These are phyloP conservation scores for Parazoanthus atlanticus DNA, from an alignment of 92 coral and sea anemone genomes.

Conservation along the genomic window DNA sequence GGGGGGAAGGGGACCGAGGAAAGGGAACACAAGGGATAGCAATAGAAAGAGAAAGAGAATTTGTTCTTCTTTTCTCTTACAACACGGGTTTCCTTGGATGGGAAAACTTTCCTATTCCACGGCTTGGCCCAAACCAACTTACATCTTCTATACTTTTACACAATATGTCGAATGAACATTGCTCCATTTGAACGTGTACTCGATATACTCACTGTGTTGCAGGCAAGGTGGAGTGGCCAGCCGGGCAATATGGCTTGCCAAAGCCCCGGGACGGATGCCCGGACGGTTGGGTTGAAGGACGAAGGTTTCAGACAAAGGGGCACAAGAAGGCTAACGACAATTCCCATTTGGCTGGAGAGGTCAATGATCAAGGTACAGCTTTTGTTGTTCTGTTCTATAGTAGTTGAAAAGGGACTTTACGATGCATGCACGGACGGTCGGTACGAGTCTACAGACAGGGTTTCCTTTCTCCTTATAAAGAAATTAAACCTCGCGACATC, in stretches of 20 bases:
- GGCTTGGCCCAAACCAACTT: no score
- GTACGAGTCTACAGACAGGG: background rate
- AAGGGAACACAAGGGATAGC: no score
- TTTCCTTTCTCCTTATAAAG: no score
- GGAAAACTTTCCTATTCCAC: no score
- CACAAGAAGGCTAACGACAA: constrained; percentile 53
- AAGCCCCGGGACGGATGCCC: constrained; percentile 85
- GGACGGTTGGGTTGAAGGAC: constrained; percentile 76
- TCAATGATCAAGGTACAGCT: constrained; percentile 73
- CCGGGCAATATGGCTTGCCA: constrained; percentile 83
- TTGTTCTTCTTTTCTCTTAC: no score
- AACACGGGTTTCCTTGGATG: no score
- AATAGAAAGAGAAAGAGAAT: no score
- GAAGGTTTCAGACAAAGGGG: constrained; percentile 68
- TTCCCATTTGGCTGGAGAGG: constrained; percentile 68
- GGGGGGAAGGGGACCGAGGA: no score
- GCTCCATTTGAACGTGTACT: background rate
- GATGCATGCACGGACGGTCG: background rate
- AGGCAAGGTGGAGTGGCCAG: constrained; percentile 71
- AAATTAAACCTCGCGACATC: no score
- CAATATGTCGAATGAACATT: background rate
- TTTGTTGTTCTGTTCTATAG: background rate
- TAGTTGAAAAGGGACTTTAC: background rate
- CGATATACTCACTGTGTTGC: background rate
- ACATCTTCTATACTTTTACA: no score